These are phyloP conservation scores for Nomada flava DNA, from an alignment of 2,888 invertebrate genomes.

Conservation along the genomic window DNA sequence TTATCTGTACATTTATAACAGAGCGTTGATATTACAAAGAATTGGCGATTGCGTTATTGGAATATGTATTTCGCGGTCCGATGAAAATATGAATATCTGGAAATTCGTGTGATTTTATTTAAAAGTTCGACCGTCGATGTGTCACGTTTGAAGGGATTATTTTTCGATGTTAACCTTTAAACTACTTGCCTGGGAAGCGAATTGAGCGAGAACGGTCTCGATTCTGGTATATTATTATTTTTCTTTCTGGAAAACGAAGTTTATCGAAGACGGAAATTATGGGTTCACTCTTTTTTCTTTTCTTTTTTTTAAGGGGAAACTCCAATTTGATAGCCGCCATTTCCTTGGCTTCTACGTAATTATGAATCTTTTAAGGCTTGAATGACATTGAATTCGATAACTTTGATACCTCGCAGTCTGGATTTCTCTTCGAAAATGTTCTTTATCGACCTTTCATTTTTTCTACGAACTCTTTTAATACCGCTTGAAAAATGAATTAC, in stretches of 20 bases:
- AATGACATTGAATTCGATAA: conserved; percentile 23
- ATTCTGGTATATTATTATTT: neutral
- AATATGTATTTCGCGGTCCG: conserved; percentile 1
- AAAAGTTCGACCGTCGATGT: neutral
- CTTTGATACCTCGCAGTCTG: too few species aligned
- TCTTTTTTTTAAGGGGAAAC: neutral
- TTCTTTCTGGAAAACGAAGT: too few species aligned
- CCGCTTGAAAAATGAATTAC: neutral
- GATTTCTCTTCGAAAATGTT: neutral
- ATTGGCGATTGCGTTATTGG: conserved; percentile 36
- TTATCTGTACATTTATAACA: conserved; percentile 16
- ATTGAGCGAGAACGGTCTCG: neutral
- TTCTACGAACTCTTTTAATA: neutral
- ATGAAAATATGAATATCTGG: neutral
- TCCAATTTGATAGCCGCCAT: conserved; percentile 13
- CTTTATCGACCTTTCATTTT: neutral
- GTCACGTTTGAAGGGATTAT: neutral
- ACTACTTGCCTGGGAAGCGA: neutral
- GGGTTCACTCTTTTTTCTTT: neutral
- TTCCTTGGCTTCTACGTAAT: conserved; percentile 35
- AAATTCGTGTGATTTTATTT: conserved; percentile 20
- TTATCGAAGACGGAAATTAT: neutral
- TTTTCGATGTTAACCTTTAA: neutral
- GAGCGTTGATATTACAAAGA: conserved; percentile 4
- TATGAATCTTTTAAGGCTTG: conserved; percentile 40